phyloP scores from a whole-genome alignment of 2,797 vertebrate genomes.

The Gallinago nigripennis region DNA sequence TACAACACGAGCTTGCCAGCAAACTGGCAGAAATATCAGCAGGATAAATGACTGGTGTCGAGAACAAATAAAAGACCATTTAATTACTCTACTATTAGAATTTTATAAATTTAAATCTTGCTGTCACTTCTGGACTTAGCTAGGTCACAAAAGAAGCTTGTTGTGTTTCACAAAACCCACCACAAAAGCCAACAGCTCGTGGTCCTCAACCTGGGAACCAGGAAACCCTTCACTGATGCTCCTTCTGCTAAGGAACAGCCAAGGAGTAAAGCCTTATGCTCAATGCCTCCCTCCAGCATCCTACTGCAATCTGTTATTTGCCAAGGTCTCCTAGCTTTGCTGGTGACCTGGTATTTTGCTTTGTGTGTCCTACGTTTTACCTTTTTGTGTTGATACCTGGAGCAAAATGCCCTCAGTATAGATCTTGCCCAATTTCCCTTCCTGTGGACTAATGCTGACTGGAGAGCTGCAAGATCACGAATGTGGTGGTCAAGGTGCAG shows the following conservation, averaged over 20 bases:
- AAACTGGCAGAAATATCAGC: constrained; percentile 7
- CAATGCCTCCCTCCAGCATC: not conserved
- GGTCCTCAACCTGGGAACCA: not conserved
- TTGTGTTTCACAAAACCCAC: not conserved
- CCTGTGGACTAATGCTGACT: not conserved
- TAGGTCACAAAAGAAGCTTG: not conserved
- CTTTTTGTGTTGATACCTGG: not conserved
- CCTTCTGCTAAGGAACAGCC: not conserved
- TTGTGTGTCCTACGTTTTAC: not conserved
- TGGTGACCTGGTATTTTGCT: not conserved
- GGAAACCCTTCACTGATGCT: not conserved
- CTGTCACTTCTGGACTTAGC: not conserved
- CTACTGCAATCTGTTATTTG: not conserved
- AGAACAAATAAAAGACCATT: not conserved
- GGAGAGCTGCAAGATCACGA: not conserved
- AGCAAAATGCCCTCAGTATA: not conserved
- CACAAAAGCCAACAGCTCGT: not conserved
- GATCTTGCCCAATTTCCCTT: not conserved
- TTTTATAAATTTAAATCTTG: not conserved
- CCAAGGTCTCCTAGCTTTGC: not conserved
- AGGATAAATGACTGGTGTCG: not conserved
- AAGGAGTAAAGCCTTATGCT: not conserved
- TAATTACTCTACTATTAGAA: not conserved
- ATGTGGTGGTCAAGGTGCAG: not conserved
- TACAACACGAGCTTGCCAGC: constrained; percentile 5